A percentile compares a stretch with the other conserved stretches of the same genome.
phyloP scores from a whole-genome alignment of 2,888 invertebrate species.

The Timema podura region DNA sequence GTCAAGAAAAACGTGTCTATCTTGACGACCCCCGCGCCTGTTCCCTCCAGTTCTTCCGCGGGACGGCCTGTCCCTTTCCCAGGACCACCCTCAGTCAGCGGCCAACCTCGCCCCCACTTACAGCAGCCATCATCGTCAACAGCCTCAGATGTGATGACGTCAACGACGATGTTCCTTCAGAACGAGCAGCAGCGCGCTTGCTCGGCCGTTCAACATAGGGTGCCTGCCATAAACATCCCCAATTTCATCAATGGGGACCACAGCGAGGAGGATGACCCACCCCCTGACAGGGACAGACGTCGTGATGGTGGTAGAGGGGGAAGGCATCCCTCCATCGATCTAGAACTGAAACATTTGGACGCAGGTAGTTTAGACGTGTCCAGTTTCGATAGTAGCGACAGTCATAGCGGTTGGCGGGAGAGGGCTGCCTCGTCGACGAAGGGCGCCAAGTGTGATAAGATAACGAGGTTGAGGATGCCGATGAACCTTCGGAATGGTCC shows the following conservation, averaged over 20 bases:
- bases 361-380: slow-evolving; percentile 19
- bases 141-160: slow-evolving; percentile 41
- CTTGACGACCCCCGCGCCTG: slow-evolving; percentile 12
- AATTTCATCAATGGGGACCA: slow-evolving; percentile 23
- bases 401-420: background rate
- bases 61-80: slow-evolving; percentile 14
- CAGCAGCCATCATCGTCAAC: slow-evolving; percentile 25
- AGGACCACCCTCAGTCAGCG: background rate
- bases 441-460: background rate
- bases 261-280: slow-evolving; percentile 27
- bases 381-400: slow-evolving; percentile 17
- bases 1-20: slow-evolving; percentile 17
- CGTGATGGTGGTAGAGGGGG: no score
- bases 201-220: no score
- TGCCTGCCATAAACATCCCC: slow-evolving; percentile 27
- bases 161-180: slow-evolving; percentile 48
- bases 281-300: no score
- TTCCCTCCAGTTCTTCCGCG: slow-evolving; percentile 8
- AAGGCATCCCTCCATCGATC: slow-evolving; percentile 3
- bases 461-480: slow-evolving; percentile 1
- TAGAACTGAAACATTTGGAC: slow-evolving; percentile 26
- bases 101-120: slow-evolving; percentile 10
- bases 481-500: slow-evolving; percentile 10
- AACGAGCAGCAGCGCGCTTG: slow-evolving; percentile 39
- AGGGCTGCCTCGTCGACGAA: no score